A percentile compares a stretch with the other conserved stretches of the same genome.
Evolutionary conservation across 1,140 invertebrate genomes (phyloP).

Genomic region (Eumeta japonica): DNA sequence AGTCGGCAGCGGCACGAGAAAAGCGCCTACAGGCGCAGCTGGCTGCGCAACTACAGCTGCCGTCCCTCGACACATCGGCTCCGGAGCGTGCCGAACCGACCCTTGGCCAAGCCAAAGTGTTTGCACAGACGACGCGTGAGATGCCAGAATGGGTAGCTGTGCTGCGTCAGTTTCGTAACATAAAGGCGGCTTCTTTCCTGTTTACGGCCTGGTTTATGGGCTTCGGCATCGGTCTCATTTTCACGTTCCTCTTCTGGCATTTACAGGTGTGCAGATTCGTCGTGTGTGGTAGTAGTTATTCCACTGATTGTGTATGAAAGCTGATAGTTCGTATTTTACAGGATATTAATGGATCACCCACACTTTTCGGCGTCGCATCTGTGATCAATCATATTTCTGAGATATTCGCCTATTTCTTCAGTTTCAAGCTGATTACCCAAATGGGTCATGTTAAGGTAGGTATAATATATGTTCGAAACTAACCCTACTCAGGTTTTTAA

Average conservation of each 20-base stretch:
- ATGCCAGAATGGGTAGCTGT: conserved; percentile 92
- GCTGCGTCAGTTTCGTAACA: conserved; percentile 83
- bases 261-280: conserved; percentile 56
- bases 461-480: conserved; percentile 3
- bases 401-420: conserved; percentile 98
- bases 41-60: conserved; percentile 76
- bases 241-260: conserved; percentile 99
- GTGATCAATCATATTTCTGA: conserved; percentile 99
- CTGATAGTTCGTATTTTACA: too few relatives aligned
- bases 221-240: conserved; percentile 98
- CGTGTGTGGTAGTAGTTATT: too few relatives aligned
- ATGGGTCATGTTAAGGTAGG: conserved; percentile 89
- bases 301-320: too few relatives aligned
- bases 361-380: conserved; percentile 95
- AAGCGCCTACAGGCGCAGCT: conserved; percentile 78
- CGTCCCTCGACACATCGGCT: conserved; percentile 69
- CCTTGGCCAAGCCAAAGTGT: conserved; percentile 77
- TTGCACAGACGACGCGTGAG: conserved; percentile 87
- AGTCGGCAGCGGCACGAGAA: conserved; percentile 57
- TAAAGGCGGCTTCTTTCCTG: conserved; percentile 90
- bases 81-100: conserved; percentile 30
- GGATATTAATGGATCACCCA: conserved; percentile 95
- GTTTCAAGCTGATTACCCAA: conserved; percentile 89
- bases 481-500: too few relatives aligned
- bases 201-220: conserved; percentile 99